These are phyloP conservation scores for Aphis craccivora DNA, from an alignment of 1,140 invertebrate genomes.

Conservation along the genomic window DNA sequence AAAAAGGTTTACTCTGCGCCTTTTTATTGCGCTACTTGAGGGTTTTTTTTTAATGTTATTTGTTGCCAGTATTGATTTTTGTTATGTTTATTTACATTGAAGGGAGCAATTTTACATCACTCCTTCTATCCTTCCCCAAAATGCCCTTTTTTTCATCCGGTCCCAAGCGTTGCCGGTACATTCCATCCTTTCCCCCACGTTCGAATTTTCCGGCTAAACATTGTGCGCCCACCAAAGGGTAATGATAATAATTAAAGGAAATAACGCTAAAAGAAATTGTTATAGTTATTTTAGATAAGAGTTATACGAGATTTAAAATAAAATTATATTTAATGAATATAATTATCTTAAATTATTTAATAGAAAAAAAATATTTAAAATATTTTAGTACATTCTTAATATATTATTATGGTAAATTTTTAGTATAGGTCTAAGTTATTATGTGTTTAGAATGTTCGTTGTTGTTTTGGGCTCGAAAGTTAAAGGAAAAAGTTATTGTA, in stretches of 20 bases:
- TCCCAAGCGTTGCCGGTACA: constrained; percentile 56
- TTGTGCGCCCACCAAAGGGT: constrained; percentile 55
- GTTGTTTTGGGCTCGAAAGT: constrained; percentile 54
- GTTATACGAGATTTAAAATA: constrained; percentile 56
- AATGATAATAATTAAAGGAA: constrained; percentile 53
- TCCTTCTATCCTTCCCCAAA: constrained; percentile 18
- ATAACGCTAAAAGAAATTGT: constrained; percentile 56
- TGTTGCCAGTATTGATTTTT: constrained; percentile 58
- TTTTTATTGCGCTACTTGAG: constrained; percentile 55
- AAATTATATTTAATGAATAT: constrained; percentile 56
- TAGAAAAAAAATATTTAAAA: constrained; percentile 56
- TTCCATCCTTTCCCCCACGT: constrained; percentile 55
- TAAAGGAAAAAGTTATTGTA: constrained; percentile 43
- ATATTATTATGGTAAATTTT: constrained; percentile 53
- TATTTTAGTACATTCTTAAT: constrained; percentile 57
- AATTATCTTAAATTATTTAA: constrained; percentile 58
- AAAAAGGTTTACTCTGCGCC: constrained; percentile 51
- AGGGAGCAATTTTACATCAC: constrained; percentile 54
- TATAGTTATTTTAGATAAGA: constrained; percentile 58
- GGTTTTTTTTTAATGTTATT: constrained; percentile 58
- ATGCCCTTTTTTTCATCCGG: constrained; percentile 47
- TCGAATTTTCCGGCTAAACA: constrained; percentile 58
- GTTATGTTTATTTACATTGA: constrained; percentile 51
- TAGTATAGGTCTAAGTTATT: constrained; percentile 55
- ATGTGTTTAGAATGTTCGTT: constrained; percentile 56